Evolutionary conservation across 2,797 vertebrate species (phyloP).

Genomic region (Leucoraja ocellata): DNA sequence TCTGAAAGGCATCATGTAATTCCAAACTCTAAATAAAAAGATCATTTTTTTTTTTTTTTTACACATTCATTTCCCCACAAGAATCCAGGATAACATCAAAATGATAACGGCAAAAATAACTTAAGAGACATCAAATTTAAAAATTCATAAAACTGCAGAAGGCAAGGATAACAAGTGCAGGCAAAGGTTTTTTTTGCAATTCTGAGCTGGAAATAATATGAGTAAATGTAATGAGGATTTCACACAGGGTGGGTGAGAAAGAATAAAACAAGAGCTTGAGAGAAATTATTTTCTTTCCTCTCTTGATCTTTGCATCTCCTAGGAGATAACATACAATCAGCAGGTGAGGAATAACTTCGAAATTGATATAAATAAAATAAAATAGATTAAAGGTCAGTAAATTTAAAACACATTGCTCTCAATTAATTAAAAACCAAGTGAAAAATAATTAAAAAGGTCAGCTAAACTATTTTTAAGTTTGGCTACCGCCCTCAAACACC

Average conservation of each 20-base stretch:
- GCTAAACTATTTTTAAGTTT: too few species aligned
- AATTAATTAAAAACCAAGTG: too few species aligned
- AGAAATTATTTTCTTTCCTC: background rate
- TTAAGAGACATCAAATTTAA: background rate
- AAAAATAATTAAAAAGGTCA: too few species aligned
- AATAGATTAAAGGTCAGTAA: background rate
- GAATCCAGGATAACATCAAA: background rate
- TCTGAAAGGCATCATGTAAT: background rate
- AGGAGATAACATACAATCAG: background rate
- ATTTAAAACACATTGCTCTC: too few species aligned
- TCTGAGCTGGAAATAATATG: background rate
- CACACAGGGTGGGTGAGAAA: background rate
- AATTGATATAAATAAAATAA: background rate
- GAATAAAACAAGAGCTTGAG: background rate
- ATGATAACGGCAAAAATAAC: background rate
- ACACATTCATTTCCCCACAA: background rate
- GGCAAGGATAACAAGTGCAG: too few species aligned
- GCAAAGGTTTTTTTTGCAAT: background rate
- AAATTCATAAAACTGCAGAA: background rate
- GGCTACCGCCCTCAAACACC: too few species aligned
- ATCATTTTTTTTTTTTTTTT: background rate
- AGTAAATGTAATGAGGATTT: background rate
- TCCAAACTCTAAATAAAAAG: slow-evolving; percentile 13
- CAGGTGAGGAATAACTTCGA: background rate
- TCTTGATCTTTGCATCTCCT: background rate